Conservation (phyloP, 2,888 invertebrate species). For the Ischnura elegans region DNA sequence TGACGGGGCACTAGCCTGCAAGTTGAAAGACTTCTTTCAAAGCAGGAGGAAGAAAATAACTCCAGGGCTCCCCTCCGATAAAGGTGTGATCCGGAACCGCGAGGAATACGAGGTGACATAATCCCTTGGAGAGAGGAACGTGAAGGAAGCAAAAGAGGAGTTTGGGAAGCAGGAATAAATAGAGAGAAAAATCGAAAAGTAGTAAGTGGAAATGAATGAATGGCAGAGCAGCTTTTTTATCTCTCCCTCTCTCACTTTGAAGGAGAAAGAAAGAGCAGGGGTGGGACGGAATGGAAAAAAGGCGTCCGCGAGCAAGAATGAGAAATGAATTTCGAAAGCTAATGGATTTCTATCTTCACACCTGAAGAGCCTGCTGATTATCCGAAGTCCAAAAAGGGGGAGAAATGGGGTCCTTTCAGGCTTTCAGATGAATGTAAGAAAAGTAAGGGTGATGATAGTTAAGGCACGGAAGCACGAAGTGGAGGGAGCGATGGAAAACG, state of each 20-base stretch:
- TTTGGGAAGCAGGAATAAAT: neutral
- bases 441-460: neutral
- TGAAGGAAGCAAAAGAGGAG: neutral
- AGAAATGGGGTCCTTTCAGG: neutral
- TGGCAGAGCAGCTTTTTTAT: too few species aligned
- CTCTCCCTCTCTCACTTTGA: too few species aligned
- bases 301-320: neutral
- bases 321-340: neutral
- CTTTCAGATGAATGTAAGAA: neutral
- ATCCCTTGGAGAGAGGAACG: neutral
- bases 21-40: constrained; percentile 4
- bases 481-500: too few species aligned
- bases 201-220: too few species aligned
- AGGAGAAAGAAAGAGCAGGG: neutral
- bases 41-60: neutral
- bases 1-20: neutral
- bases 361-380: constrained; percentile 46
- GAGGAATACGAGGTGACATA: neutral
- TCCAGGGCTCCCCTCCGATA: neutral
- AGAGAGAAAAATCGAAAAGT: too few species aligned
- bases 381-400: constrained; percentile 4
- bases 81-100: neutral
- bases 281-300: neutral
- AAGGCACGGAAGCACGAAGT: neutral
- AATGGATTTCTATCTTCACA: constrained; percentile 11